phyloP scores from a whole-genome alignment of 2,888 invertebrate genomes.

The Thumatha senex region DNA sequence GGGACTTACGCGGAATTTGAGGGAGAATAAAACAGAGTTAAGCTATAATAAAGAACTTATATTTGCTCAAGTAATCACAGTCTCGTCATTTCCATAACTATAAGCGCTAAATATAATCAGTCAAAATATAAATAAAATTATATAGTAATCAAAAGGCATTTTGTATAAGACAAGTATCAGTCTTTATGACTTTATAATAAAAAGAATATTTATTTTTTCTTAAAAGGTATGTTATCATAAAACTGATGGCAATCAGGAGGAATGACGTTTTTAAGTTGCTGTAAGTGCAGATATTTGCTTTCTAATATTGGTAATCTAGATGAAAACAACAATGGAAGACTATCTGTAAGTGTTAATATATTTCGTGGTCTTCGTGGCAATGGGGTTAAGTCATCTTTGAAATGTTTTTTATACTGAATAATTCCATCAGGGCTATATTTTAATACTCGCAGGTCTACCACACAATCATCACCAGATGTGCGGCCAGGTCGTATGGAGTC shows the following conservation, averaged over 20 bases:
- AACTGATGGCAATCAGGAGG: conserved; percentile 20
- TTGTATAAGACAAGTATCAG: conserved; percentile 1
- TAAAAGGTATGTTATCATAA: conserved; percentile 19
- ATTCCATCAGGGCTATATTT: conserved; percentile 16
- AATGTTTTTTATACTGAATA: conserved; percentile 14
- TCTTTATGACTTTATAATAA: conserved; percentile 2
- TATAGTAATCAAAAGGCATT: neutral
- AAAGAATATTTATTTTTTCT: conserved; percentile 4
- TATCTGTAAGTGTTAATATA: conserved; percentile 8
- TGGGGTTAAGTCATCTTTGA: conserved; percentile 11
- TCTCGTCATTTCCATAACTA: too few species aligned
- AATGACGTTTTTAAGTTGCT: conserved; percentile 22
- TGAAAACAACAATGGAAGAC: conserved; percentile 8
- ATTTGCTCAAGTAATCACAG: conserved; percentile 5
- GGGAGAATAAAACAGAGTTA: conserved; percentile 6
- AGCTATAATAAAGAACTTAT: conserved; percentile 3
- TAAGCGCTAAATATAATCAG: too few species aligned
- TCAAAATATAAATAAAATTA: neutral
- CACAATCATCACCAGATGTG: conserved; percentile 18
- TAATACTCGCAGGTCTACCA: conserved; percentile 16
- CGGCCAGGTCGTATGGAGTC: conserved; percentile 4
- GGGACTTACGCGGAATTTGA: too few species aligned
- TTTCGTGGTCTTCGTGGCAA: conserved; percentile 17
- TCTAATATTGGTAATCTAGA: conserved; percentile 14
- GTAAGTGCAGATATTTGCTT: conserved; percentile 17